Evolutionary conservation across 1,140 invertebrate species (phyloP).

Genomic region (Drosophila kurseongensis): DNA sequence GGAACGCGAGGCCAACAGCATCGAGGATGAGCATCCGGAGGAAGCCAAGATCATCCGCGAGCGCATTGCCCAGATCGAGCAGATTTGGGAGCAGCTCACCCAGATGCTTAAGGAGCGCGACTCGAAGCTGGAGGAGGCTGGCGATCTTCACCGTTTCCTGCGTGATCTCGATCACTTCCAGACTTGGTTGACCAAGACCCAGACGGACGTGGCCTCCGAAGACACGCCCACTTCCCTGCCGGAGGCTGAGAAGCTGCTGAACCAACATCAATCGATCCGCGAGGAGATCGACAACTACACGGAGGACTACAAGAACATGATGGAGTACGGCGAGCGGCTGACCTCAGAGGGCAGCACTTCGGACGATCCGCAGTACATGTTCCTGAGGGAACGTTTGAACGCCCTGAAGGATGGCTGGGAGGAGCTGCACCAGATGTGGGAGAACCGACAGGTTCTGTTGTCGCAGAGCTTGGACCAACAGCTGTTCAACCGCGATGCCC

Average conservation of each 20-base stretch:
- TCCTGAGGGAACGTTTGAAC: conserved; percentile 97
- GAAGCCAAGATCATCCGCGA: conserved; percentile 97
- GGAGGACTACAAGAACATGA: conserved; percentile 99
- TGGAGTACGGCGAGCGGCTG: conserved; percentile 96
- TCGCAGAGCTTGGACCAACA: conserved; percentile 97
- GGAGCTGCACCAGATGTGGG: conserved; percentile 99
- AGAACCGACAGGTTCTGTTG: conserved; percentile 97
- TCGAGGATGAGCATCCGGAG: conserved; percentile 97
- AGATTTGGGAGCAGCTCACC: conserved; percentile 98
- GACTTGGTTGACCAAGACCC: conserved; percentile 98
- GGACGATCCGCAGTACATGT: conserved; percentile 99
- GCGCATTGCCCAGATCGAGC: conserved; percentile 94
- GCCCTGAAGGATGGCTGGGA: conserved; percentile 99
- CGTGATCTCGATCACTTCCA: conserved; percentile 99
- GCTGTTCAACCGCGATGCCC: conserved; percentile 97
- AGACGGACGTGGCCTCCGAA: conserved; percentile 98
- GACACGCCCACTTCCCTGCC: conserved; percentile 98
- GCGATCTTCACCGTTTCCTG: conserved; percentile 98
- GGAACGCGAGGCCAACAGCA: conserved; percentile 95
- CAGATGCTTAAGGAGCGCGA: conserved; percentile 99
- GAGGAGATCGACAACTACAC: conserved; percentile 99
- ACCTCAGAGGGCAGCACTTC: conserved; percentile 90
- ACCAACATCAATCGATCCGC: conserved; percentile 98
- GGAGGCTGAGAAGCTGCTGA: conserved; percentile 98
- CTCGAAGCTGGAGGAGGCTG: conserved; percentile 98